These are phyloP conservation scores for Apis laboriosa DNA, from an alignment of 1,140 invertebrate species.

Conservation along the genomic window DNA sequence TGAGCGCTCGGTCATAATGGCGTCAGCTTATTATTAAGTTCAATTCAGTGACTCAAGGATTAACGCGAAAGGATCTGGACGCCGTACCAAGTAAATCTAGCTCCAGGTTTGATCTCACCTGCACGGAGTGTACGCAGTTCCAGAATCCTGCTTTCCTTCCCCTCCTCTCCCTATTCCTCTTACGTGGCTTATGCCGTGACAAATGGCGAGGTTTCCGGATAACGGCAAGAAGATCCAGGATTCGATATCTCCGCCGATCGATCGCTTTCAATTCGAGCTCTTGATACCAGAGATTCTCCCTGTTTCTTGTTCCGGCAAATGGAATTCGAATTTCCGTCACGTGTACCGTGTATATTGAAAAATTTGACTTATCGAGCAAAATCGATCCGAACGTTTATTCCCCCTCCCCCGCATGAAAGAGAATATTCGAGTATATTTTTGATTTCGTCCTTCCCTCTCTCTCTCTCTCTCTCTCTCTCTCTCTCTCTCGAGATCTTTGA, in stretches of 20 bases:
- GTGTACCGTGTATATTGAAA: not conserved
- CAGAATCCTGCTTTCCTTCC: constrained; percentile 44
- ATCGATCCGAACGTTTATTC: not conserved
- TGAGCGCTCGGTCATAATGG: constrained; percentile 16
- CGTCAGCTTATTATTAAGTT: not conserved
- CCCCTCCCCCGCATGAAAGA: not conserved
- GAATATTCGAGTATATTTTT: not conserved
- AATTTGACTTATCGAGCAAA: not conserved
- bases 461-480: not conserved
- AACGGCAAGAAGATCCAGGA: constrained; percentile 57
- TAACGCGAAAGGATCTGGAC: constrained; percentile 6
- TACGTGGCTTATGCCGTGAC: constrained; percentile 65
- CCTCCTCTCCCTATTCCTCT: too few species aligned
- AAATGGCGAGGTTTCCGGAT: constrained; percentile 70
- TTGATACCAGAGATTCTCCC: constrained; percentile 21
- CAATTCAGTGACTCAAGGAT: constrained; percentile 29
- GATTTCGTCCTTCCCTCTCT: not conserved
- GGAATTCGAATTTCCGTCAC: constrained; percentile 17
- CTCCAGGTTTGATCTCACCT: constrained; percentile 48
- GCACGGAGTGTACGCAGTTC: constrained; percentile 19
- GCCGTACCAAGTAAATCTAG: constrained; percentile 47
- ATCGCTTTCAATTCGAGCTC: constrained; percentile 62
- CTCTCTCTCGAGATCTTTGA: not conserved
- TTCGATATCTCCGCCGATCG: constrained; percentile 61
- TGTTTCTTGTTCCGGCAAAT: constrained; percentile 31